Base-by-base conservation (phyloP, 2,113 vertebrate species). In the pig (Sus scrofa) region DNA sequence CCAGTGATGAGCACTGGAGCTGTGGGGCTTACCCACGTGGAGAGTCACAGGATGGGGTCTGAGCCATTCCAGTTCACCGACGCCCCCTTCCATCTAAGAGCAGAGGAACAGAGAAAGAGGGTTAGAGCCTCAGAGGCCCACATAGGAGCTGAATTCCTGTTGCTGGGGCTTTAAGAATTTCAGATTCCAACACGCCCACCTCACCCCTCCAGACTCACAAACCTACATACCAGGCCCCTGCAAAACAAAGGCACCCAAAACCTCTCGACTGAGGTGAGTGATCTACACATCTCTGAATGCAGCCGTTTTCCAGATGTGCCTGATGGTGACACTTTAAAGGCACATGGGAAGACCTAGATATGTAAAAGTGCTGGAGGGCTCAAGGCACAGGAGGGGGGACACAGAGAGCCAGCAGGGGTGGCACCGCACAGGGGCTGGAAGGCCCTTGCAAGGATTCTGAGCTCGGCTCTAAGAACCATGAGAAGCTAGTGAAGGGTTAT, bases 31-130 rank as follows among this genome's bases (percentile, higher is more conserved):
- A 68, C 44, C 56, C 75, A 34, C 39, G 44, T 19, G 10, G 20
- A 56, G 54, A 39, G 79, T 99, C 99, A 99, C 97, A 99, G 98
- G 97, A 99, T 99, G 5, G 99, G 99, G 24, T 99, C 99, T 0
- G 99, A 99, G 95, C 99, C 99, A 1, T 99, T 99, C 99, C 99
- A 99, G 96, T 98, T 98, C 60, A 99, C 99, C 3, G 91, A 97
- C 2, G 99, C 99, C 84, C 99, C 98, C 91, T 98, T 99, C 99
- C 99, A 99, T 97, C 99, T 99, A 91, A 27, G 82, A 84, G 96
- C 32, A 97, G 96, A 97, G 82, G 93, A 15, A 34, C 75, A 89
- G 30, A 67, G n/a, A 75, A 14, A 37, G 44, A 71, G 34, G 12
- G 24, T 96, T 32, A 97, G 50, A 34, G 77, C 27, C 3, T 1